Percentiles rank a stretch among this genome's conserved stretches.
Evolutionary conservation across 2,797 vertebrate genomes (phyloP).

Genomic region (Cottoperca gobio): DNA sequence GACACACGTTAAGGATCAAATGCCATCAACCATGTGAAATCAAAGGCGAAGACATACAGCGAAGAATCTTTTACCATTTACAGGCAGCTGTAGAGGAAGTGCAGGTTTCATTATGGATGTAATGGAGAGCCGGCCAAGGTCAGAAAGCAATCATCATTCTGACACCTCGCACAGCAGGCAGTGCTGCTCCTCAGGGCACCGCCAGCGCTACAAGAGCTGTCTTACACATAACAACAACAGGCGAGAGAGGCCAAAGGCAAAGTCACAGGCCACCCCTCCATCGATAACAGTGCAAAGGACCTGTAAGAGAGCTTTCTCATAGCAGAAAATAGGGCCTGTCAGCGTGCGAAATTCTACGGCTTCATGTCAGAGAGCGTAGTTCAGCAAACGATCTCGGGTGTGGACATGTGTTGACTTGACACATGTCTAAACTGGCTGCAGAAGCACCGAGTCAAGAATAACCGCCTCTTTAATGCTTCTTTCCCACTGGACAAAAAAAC

Average conservation of each 20-base stretch:
- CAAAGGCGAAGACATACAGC: conserved; percentile 75
- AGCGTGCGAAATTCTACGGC: conserved; percentile 47
- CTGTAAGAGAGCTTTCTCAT: conserved; percentile 64
- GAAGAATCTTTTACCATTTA: conserved; percentile 82
- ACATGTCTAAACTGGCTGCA: conserved; percentile 45
- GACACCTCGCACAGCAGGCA: conserved; percentile 81
- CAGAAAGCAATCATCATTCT: conserved; percentile 85
- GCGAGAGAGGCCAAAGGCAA: conserved; percentile 69
- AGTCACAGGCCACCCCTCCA: conserved; percentile 75
- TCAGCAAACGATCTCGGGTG: conserved; percentile 42
- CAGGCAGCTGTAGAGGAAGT: conserved; percentile 77
- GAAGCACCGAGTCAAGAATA: conserved; percentile 42
- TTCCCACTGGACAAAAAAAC: too few species aligned
- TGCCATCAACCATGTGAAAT: conserved; percentile 79
- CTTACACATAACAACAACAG: conserved; percentile 71
- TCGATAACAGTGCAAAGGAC: conserved; percentile 72
- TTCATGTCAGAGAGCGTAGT: conserved; percentile 51
- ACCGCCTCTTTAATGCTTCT: conserved; percentile 7
- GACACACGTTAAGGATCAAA: conserved; percentile 82
- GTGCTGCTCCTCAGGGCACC: conserved; percentile 62
- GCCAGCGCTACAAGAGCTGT: conserved; percentile 53
- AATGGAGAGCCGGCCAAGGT: conserved; percentile 81
- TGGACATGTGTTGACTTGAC: conserved; percentile 56
- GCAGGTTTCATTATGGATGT: conserved; percentile 82
- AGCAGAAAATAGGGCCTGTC: conserved; percentile 71